Conservation (phyloP, 2,113 vertebrate species). For the Porphyrio hochstetteri region DNA sequence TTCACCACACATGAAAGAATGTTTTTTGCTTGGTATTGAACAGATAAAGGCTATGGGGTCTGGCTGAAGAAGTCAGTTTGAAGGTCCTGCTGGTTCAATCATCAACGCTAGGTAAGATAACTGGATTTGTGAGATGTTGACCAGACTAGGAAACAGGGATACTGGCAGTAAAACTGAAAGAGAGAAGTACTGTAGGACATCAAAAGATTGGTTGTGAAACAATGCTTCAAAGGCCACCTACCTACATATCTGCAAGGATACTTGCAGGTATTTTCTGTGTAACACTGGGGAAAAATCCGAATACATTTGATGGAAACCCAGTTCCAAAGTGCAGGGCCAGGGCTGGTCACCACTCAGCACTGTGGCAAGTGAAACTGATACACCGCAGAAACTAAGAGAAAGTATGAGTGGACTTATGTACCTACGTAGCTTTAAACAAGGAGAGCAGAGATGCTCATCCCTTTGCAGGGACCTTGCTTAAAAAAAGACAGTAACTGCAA, state of each 20-base stretch:
- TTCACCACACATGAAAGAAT: not conserved
- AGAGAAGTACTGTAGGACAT: not conserved
- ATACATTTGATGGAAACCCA: not conserved
- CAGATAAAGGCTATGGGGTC: not conserved
- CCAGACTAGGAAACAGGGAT: not conserved
- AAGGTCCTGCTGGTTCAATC: not conserved
- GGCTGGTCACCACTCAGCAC: not conserved
- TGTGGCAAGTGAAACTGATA: not conserved
- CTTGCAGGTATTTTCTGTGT: not conserved
- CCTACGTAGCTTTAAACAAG: not conserved
- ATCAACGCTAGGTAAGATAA: not conserved
- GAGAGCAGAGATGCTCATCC: rapidly evolving
- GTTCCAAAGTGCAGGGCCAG: not conserved
- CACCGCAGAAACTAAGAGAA: not conserved
- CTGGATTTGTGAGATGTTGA: not conserved
- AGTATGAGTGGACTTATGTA: not conserved
- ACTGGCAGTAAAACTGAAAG: not conserved
- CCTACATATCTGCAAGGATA: not conserved
- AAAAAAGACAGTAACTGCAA: not conserved
- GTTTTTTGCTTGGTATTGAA: not conserved
- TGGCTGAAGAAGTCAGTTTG: not conserved
- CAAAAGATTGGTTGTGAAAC: not conserved
- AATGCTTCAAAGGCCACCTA: not conserved
- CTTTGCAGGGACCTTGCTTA: not conserved
- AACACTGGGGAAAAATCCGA: not conserved